Evolutionary conservation across 2,113 vertebrate species (phyloP).

Genomic region (Agapornis roseicollis): DNA sequence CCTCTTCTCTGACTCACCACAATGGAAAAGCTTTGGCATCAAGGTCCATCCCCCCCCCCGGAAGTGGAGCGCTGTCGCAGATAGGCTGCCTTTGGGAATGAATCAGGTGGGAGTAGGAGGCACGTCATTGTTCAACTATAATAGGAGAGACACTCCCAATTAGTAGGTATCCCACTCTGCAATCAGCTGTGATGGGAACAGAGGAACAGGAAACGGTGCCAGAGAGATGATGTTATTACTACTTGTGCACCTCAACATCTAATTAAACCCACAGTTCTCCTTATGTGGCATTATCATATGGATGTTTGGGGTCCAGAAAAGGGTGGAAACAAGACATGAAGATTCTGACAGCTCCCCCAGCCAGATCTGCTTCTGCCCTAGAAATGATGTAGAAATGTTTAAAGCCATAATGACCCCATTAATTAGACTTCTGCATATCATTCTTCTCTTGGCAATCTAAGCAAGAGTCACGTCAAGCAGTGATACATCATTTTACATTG

Average conservation of each 20-base stretch:
- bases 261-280: neutral
- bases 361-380: neutral
- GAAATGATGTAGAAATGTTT: neutral
- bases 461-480: neutral
- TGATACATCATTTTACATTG: neutral
- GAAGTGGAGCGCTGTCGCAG: neutral
- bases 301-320: neutral
- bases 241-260: neutral
- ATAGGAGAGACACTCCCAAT: neutral
- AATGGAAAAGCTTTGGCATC: neutral
- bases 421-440: neutral
- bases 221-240: neutral
- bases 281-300: neutral
- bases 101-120: constrained; percentile 26
- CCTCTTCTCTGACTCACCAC: neutral
- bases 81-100: neutral
- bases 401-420: neutral
- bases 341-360: neutral
- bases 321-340: neutral
- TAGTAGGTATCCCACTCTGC: neutral
- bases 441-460: neutral
- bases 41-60: neutral
- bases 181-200: neutral
- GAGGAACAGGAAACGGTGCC: neutral
- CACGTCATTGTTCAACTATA: neutral